Conservation (phyloP, 2,113 vertebrate species). For the Gallinago undulata region DNA sequence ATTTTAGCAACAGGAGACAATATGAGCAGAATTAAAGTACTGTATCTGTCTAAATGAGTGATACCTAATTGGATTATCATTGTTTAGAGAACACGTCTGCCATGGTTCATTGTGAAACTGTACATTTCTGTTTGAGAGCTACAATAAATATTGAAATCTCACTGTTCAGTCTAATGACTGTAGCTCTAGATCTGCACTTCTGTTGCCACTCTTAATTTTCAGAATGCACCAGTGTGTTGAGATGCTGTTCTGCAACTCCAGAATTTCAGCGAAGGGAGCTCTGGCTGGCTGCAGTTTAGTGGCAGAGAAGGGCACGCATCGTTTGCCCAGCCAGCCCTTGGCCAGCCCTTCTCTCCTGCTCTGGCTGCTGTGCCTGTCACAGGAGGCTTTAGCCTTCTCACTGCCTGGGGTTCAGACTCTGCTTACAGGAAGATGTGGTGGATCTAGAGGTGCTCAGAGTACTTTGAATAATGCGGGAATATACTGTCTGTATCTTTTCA, state of each 20-base stretch:
- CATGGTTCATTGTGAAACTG: background rate
- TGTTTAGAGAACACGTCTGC: constrained; percentile 2
- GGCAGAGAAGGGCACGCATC: fast-evolving
- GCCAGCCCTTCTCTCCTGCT: background rate
- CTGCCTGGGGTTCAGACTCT: fast-evolving
- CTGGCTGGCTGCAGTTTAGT: background rate
- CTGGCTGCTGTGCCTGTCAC: background rate
- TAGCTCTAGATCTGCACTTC: background rate
- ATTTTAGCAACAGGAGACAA: constrained; percentile 17
- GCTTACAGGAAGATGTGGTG: background rate
- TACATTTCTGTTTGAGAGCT: background rate
- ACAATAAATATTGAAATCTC: background rate
- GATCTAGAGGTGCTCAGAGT: background rate
- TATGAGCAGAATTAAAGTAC: constrained; percentile 3
- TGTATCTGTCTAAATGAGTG: constrained; percentile 8
- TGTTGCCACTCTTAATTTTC: background rate
- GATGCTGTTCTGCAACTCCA: background rate
- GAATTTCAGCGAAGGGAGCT: background rate
- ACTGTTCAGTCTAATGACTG: background rate
- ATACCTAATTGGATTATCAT: background rate
- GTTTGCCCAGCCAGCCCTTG: fast-evolving
- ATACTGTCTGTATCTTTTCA: fast-evolving
- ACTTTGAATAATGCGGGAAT: background rate
- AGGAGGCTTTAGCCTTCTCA: background rate
- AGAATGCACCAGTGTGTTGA: background rate